These are phyloP conservation scores for Halichoerus grypus DNA, from an alignment of 2,113 vertebrate genomes.

Conservation along the genomic window DNA sequence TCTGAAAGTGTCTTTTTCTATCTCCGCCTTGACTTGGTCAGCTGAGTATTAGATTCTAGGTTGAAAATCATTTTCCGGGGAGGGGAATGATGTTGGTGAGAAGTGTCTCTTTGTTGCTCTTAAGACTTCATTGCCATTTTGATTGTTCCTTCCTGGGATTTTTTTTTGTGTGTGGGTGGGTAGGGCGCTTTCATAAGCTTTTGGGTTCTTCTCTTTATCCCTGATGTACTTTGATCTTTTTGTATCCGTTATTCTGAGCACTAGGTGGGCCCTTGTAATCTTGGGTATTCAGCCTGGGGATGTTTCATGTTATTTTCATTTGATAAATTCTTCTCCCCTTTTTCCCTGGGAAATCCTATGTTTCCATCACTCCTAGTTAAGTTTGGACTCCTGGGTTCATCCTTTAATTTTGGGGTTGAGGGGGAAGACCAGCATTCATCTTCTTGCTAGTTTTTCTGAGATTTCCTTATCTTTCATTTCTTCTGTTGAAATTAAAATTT, in stretches of 20 bases:
- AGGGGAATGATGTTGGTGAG: neutral
- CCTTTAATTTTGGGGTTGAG: neutral
- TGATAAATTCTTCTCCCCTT: neutral
- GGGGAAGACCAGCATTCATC: neutral
- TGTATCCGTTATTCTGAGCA: neutral
- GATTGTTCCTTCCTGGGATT: neutral
- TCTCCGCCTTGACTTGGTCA: neutral
- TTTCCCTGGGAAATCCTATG: neutral
- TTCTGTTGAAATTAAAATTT: neutral
- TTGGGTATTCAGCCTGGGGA: neutral
- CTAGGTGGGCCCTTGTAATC: neutral
- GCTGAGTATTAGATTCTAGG: neutral
- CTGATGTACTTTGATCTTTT: fast-evolving
- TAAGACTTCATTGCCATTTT: neutral
- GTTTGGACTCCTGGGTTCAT: neutral
- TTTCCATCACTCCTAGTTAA: neutral
- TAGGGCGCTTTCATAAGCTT: neutral
- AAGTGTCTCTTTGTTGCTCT: fast-evolving
- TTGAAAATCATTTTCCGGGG: neutral
- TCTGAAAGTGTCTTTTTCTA: neutral
- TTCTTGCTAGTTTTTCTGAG: neutral
- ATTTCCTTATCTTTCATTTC: neutral
- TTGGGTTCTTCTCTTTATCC: neutral
- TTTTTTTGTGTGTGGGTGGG: neutral
- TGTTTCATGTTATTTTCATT: conserved; percentile 4